Conservation (phyloP, 1,140 invertebrate species). For the Cyphomyrmex costatus region DNA sequence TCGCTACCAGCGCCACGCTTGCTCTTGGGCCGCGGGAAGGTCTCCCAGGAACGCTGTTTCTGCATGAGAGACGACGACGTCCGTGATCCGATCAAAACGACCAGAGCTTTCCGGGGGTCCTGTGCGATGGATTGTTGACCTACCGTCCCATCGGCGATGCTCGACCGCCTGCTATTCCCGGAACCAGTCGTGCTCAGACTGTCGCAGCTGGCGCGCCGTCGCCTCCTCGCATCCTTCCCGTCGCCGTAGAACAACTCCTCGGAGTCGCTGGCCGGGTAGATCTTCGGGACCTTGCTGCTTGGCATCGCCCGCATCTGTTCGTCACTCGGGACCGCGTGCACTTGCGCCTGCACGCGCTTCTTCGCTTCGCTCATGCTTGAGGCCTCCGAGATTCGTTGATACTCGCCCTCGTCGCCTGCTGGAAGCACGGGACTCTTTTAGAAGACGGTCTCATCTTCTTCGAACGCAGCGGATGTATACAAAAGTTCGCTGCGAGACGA, state of each 20-base stretch:
- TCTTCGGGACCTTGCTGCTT: conserved; percentile 80
- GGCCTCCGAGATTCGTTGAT: conserved; percentile 89
- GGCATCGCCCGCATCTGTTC: conserved; percentile 66
- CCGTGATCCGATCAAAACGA: conserved; percentile 85
- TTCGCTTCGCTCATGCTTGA: conserved; percentile 84
- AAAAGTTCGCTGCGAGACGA: conserved; percentile 9
- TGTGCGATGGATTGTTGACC: conserved; percentile 80
- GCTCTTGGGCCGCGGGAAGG: conserved; percentile 88
- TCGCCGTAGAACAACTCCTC: conserved; percentile 88
- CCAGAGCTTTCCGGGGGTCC: conserved; percentile 86
- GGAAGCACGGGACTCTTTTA: conserved; percentile 61
- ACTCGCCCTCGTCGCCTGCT: conserved; percentile 87
- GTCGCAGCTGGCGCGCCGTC: conserved; percentile 84
- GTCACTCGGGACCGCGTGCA: conserved; percentile 86
- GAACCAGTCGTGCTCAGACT: conserved; percentile 85
- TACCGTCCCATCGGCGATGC: conserved; percentile 83
- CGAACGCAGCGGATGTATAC: neutral
- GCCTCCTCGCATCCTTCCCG: conserved; percentile 76
- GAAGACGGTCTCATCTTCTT: neutral
- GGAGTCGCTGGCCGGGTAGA: conserved; percentile 89
- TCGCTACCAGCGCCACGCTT: conserved; percentile 76
- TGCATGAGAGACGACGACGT: conserved; percentile 86
- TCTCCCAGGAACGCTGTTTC: conserved; percentile 90
- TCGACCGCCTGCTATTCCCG: conserved; percentile 85
- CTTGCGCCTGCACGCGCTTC: conserved; percentile 87